Evolutionary conservation across 2,888 invertebrate genomes (phyloP).

Genomic region (Orchestes rusci): DNA sequence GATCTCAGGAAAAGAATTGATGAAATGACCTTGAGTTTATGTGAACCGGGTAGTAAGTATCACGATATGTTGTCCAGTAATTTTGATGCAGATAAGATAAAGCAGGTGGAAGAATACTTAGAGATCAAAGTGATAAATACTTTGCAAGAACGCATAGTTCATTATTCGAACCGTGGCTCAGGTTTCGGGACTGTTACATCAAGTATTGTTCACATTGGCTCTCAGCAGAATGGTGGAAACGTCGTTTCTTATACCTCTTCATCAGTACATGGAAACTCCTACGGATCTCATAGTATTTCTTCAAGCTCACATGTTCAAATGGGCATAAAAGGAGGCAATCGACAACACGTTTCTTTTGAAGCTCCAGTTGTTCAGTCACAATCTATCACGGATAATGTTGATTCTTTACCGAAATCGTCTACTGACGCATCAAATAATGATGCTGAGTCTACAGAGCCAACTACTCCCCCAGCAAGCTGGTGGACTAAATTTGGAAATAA

Average conservation of each 20-base stretch:
- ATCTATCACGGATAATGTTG: neutral
- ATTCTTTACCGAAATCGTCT: neutral
- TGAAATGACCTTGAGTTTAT: constrained; percentile 5
- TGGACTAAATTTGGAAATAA: constrained; percentile 52
- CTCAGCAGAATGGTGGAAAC: no score
- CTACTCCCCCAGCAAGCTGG: constrained; percentile 43
- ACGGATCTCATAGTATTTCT: neutral
- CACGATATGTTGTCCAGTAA: constrained; percentile 7
- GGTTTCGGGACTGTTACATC: no score
- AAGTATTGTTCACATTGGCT: no score
- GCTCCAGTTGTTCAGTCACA: neutral
- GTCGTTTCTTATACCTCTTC: no score
- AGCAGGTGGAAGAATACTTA: constrained; percentile 15
- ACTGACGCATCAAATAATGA: neutral
- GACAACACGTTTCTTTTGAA: neutral
- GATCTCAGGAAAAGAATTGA: constrained; percentile 15
- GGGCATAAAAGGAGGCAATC: neutral
- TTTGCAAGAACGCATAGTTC: constrained; percentile 10
- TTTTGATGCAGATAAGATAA: constrained; percentile 14
- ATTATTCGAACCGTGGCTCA: constrained; percentile 4
- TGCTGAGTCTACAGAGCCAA: neutral
- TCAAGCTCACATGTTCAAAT: neutral
- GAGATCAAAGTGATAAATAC: constrained; percentile 13
- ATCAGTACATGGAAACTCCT: no score
- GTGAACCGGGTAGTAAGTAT: constrained; percentile 19